Percentiles rank a stretch among this genome's conserved stretches.
Evolutionary conservation across 2,113 vertebrate genomes (phyloP).

Genomic region (Odocoileus virginianus): DNA sequence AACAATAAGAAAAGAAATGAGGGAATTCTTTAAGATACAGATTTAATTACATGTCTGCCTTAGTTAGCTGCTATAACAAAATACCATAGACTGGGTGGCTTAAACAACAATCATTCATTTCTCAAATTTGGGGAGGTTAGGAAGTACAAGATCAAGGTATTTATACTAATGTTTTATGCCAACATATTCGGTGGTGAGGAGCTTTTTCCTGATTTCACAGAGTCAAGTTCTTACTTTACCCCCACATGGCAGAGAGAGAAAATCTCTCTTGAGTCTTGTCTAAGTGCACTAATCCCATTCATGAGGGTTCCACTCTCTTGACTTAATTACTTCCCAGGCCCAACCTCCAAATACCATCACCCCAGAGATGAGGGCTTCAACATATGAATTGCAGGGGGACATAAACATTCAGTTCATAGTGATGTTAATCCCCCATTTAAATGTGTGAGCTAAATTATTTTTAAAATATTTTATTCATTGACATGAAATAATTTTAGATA

Average conservation of each 20-base stretch:
- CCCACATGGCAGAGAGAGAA: not conserved
- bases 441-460: not conserved
- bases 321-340: not conserved
- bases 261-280: not conserved
- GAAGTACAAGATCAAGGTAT: not conserved
- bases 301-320: not conserved
- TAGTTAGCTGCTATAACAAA: conserved; percentile 17
- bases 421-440: not conserved
- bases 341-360: not conserved
- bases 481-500: not conserved
- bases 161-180: not conserved
- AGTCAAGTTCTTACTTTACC: not conserved
- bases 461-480: not conserved
- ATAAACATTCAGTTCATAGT: not conserved
- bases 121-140: not conserved
- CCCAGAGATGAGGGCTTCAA: not conserved
- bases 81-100: not conserved
- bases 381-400: not conserved
- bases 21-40: not conserved
- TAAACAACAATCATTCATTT: not conserved
- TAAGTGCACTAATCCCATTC: not conserved
- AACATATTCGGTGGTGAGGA: not conserved
- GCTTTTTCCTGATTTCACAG: not conserved
- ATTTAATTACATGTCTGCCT: conserved; percentile 24
- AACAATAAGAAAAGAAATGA: not conserved